Evolutionary conservation across 2,888 invertebrate genomes (phyloP).

Genomic region (Ethmia dodecea): DNA sequence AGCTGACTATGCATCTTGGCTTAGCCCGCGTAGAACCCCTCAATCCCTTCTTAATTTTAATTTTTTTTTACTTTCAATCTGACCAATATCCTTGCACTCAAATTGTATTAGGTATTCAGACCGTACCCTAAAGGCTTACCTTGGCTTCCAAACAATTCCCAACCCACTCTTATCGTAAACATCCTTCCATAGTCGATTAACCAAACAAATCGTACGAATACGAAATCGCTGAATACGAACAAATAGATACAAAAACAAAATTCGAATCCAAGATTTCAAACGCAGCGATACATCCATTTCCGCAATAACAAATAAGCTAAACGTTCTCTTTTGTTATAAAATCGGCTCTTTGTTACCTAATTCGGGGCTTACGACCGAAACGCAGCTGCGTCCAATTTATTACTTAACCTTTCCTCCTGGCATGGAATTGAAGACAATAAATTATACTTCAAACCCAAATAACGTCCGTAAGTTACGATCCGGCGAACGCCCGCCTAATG

Average conservation of each 20-base stretch:
- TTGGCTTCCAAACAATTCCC: no score
- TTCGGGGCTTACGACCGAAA: conserved; percentile 63
- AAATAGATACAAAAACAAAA: not conserved
- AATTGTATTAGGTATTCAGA: no score
- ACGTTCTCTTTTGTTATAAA: conserved; percentile 61
- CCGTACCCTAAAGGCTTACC: no score
- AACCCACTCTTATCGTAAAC: no score
- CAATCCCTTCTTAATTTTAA: no score
- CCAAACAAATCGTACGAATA: no score
- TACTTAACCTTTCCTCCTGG: conserved; percentile 71
- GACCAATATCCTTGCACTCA: no score
- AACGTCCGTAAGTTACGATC: conserved; percentile 66
- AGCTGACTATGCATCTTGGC: no score
- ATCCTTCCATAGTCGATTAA: no score
- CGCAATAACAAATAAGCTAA: conserved; percentile 33
- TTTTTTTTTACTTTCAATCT: no score
- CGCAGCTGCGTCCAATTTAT: conserved; percentile 67
- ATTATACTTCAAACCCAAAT: conserved; percentile 75
- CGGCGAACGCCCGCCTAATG: conserved; percentile 56
- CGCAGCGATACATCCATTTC: conserved; percentile 1
- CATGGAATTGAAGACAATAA: conserved; percentile 75
- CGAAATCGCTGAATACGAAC: no score
- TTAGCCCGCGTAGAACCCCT: no score
- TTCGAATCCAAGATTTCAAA: not conserved
- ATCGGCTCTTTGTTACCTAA: conserved; percentile 66